phyloP scores from a whole-genome alignment of 2,113 vertebrate genomes.

The Mastomys natalensis region DNA sequence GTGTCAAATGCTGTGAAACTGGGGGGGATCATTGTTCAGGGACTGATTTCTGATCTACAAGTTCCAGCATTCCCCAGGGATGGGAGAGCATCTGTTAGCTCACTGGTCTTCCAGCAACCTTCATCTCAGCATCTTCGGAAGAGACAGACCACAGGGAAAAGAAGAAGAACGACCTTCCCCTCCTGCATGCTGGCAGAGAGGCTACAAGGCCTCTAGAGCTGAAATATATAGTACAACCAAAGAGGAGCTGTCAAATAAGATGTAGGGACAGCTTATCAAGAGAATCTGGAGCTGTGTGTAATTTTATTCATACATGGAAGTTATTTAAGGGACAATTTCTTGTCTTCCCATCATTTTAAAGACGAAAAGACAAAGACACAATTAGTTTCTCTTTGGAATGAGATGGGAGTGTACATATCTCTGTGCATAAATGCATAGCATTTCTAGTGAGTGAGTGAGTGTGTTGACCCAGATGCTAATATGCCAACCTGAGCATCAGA shows the following conservation, averaged over 20 bases:
- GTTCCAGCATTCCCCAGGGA: background rate
- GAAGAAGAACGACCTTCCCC: background rate
- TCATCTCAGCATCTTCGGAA: background rate
- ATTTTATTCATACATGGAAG: background rate
- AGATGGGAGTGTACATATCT: background rate
- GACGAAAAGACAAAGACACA: background rate
- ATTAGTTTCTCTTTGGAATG: background rate
- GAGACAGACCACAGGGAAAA: background rate
- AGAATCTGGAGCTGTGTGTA: background rate
- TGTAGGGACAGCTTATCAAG: background rate
- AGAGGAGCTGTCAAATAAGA: background rate
- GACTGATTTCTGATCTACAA: background rate
- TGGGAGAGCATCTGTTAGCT: background rate
- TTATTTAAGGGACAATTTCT: background rate
- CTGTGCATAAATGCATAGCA: background rate
- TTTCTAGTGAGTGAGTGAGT: background rate
- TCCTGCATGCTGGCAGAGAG: background rate
- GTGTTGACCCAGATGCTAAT: background rate
- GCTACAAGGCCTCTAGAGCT: background rate
- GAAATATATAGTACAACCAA: background rate
- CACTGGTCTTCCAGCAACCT: background rate
- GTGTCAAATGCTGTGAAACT: background rate
- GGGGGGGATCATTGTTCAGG: background rate
- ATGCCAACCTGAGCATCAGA: background rate
- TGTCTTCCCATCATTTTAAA: slow-evolving; percentile 1